Evolutionary conservation across 2,113 vertebrate genomes (phyloP), one percentile per base, ranked within the genome.

Genomic region (Catharus minimus): DNA sequence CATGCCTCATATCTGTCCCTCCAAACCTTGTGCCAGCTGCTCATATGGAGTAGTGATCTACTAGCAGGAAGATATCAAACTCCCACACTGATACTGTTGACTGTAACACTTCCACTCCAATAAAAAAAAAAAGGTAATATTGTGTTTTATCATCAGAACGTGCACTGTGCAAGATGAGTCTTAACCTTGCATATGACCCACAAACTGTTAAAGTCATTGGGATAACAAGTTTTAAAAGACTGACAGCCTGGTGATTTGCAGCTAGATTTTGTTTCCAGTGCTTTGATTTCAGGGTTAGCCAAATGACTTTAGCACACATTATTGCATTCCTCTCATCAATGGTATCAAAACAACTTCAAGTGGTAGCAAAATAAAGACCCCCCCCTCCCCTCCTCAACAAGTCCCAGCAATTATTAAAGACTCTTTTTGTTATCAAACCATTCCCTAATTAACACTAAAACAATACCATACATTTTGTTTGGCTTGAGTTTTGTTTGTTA

Each of bases 121-220:
- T 79, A 67, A 94, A 94, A 78, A 77, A 88, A 85, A 49, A 90
- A 32, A 38, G 50, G 28, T 67, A 75, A 93, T 28, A 88, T 11
- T 67, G 64, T 61, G 77, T 96, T 97, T 96, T 92, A 96, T 96
- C 95, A 95, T 73, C 84, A 80, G 93, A 96, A 95, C 19, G 43
- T 90, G 77, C 88, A 89, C 78, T 2, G 1, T 15, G 68, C 81
- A 91, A 94, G 92, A 74, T 52, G 68, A 93, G 92, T 95, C 94
- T 96, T 96, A 93, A 97, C 95, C 92, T 85, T 55, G 58, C 12
- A 11, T 50, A 57, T 71, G 93, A 96, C 93, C 94, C 89, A 86
- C 83, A 94, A 96, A 97, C 97, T 97, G 97, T 87, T 96, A 96
- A 96, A 97, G 95, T 90, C 95, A 92, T 97, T 94, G 92, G 94